phyloP scores from a whole-genome alignment of 2,797 vertebrate genomes.

The Spondyliosoma cantharus region DNA sequence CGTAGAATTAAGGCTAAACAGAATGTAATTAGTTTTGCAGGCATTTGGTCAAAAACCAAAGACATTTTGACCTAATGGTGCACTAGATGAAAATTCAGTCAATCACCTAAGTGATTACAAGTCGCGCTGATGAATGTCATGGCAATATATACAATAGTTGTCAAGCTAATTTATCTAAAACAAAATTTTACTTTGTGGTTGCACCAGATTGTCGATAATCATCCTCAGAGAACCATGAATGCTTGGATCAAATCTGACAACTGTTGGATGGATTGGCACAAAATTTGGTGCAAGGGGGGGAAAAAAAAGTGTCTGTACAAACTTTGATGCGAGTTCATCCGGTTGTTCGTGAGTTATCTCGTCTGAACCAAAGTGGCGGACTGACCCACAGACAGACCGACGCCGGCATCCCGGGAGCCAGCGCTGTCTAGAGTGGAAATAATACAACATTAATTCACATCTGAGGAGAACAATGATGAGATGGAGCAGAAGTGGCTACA shows the following conservation, averaged over 20 bases:
- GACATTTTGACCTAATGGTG: neutral
- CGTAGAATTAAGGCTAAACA: no score
- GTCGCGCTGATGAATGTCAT: neutral
- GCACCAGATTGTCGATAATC: neutral
- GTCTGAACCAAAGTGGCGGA: conserved; percentile 3
- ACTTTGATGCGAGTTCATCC: neutral
- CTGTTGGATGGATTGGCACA: no score
- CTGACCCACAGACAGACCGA: neutral
- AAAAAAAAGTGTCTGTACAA: neutral
- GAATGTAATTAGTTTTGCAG: no score
- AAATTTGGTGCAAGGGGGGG: no score
- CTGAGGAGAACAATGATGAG: conserved; percentile 8
- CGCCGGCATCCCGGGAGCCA: neutral
- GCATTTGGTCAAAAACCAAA: neutral
- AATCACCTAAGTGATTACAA: neutral
- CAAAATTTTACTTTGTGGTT: neutral
- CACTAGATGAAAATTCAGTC: neutral
- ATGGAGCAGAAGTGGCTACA: conserved; percentile 19
- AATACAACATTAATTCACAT: neutral
- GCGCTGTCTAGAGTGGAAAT: neutral
- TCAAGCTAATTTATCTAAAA: neutral
- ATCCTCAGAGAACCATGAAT: neutral
- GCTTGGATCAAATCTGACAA: no score
- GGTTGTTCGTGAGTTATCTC: conserved; percentile 7
- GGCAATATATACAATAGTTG: neutral